Base-by-base conservation (phyloP, 2,113 vertebrate species). In the Monopterus albus region DNA sequence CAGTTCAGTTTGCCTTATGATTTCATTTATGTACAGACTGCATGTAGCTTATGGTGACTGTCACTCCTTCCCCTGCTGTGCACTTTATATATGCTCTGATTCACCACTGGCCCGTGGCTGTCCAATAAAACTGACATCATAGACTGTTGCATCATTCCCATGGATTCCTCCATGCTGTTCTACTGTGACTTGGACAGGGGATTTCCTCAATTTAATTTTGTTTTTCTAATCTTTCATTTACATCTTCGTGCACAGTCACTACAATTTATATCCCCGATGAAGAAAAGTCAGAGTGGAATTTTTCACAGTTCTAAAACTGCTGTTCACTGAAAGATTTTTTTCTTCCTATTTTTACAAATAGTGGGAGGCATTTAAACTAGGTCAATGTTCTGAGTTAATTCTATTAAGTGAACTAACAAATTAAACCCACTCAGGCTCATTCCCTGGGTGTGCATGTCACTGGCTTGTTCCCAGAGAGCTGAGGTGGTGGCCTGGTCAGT, bases 1-100 rank as follows among this genome's bases (percentile, higher is more conserved):
- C 5, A 15, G 45, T 14, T n/a, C 1, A 20, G 29, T 13, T 6
- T n/a, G 26, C 31, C 4, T 17, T 40, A 56, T 39, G 28, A 68
- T 55, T 38, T 60, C 2, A 69, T 45, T 25, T 15, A 49, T 53
- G 29, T 4, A 23, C 9, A 39, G 46, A 57, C 43, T 42, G 26
- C 26, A 45, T 28, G 28, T 11, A 56, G 53, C 49, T 51, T 72
- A 35, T 59, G 66, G 43, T 64, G 46, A 17, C 47, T 53, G 78
- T 78, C 49, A 46, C 57, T 71, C 2, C 1, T 55, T 50, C 23
- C 25, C 42, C 70, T 20, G 59, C 62, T 72, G 71, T 56, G 67
- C 64, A 40, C 47, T 75, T 89, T 79, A 78, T 78, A 20, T 74
- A 79, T 23, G 86, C 87, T 88, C 89, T 55, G 86, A 43, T 88